Evolutionary conservation across 2,113 vertebrate species (phyloP), one percentile per base, ranked within the genome.

Genomic region (Ovis canadensis): DNA sequence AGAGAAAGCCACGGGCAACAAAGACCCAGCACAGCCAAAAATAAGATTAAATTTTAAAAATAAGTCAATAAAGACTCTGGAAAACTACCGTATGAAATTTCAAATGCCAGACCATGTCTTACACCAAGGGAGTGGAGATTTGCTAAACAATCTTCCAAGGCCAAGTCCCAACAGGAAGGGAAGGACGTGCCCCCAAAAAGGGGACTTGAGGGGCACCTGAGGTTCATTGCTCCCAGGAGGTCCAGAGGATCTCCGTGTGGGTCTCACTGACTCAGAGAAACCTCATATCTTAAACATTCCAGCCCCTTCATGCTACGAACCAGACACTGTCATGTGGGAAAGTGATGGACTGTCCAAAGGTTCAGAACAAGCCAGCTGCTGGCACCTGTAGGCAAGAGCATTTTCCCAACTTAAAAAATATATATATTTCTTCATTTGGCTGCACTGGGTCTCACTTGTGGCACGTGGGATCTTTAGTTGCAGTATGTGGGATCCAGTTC

Each of bases 321-420:
- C 19, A 67, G 36, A 50, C 19, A 14, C 52, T 31, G 50, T 77
- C 45, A 6, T 91, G 78, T 59, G 64, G 31, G 29, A 89, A 17
- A 48, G 4, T 12, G 16, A 48, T 1, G 16, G 7, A 23, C 33
- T 15, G 21, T 54, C n/a, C 57, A 31, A 23, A 88, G 7, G 40
- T 31, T 50, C 40, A 7, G 52, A 81, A 60, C 19, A 83, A 82
- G n/a, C 36, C 15, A 67, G 33, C 13, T 77, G 40, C 43, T 21
- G 64, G 27, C 13, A 6, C n/a, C 77, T 36, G 6, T 3, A 0
- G 14, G 5, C 5, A 21, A 23, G 14, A 3, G 6, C 7, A 14
- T 59, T 45, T 57, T 91, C 50, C 16, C 71, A 43, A 36, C 54
- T 43, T 43, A 29, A 64, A 81, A 8, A 45, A 85, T n/a, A n/a